Base-by-base conservation (phyloP, 2,113 vertebrate genomes). In the Hiodon alosoides region DNA sequence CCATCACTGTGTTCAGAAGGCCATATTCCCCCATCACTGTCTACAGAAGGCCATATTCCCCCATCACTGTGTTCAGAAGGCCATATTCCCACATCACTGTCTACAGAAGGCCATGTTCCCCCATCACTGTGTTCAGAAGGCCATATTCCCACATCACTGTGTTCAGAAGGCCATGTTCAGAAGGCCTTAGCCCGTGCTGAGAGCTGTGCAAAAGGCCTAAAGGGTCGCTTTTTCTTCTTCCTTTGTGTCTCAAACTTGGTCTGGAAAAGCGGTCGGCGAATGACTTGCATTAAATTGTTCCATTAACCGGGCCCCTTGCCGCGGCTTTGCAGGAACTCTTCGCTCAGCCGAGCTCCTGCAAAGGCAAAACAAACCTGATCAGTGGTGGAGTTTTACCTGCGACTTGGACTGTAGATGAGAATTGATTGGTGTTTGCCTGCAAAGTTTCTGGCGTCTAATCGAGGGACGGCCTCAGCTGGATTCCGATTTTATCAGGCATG, bases 391-490 rank as follows among this genome's bases (percentile, higher is more conserved):
- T 81, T 83, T 79, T 79, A 81, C 76, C 78, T 79, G 74, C 83
- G 78, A 69, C 73, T 55, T 54, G 46, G 54, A 75, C 82, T 80
- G 79, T 83, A 81, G 80, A 83, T 85, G 78, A 78, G 77, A 85
- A 85, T 85, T 83, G 83, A 83, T 85, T 83, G 80, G 81, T 85
- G 79, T 80, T 84, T 82, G 79, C 81, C 81, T 79, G 83, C 76
- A 74, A 80, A 83, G 82, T 31, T 31, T 31, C 31, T 31, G 79
- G 48, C 9, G 31, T 66, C 46, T 66, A 66, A 84, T 79, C 71
- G 78, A 75, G 80, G 64, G 62, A 78, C 68, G 69, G 79, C 76
- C 74, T 79, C 76, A 75, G 79, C 78, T 79, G 83, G 81, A 77
- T 79, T 80, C 78, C 76, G 82, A 83, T 81, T 74, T 80, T 81